A percentile compares a stretch with the other conserved stretches of the same genome.
Evolutionary conservation across 2,888 invertebrate species (phyloP).

Genomic region (Tetropium fuscum): DNA sequence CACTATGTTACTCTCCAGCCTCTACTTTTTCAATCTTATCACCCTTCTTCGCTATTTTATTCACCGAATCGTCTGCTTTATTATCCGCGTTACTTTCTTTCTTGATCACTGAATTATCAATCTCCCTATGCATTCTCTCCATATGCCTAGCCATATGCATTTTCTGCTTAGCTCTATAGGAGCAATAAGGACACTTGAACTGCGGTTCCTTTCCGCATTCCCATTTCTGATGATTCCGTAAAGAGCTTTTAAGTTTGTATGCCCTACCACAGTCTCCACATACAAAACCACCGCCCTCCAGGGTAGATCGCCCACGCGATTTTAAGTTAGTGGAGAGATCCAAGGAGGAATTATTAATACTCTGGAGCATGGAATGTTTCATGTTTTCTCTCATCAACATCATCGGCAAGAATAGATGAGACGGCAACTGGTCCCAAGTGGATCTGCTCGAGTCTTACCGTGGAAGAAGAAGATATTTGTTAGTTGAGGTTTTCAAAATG

Average conservation of each 20-base stretch:
- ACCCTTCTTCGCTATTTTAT: background rate
- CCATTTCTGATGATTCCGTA: conserved; percentile 48
- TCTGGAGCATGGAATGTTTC: conserved; percentile 61
- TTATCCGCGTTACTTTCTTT: conserved; percentile 51
- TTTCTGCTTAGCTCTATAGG: conserved; percentile 48
- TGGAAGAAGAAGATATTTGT: conserved; percentile 53
- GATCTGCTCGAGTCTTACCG: conserved; percentile 77
- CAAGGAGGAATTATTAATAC: conserved; percentile 43
- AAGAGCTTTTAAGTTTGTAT: conserved; percentile 68
- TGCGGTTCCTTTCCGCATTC: conserved; percentile 48
- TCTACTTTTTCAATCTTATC: background rate
- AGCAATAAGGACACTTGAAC: conserved; percentile 46
- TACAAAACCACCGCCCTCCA: conserved; percentile 70
- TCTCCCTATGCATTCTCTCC: conserved; percentile 62
- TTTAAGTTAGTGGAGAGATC: conserved; percentile 37
- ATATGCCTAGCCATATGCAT: conserved; percentile 45
- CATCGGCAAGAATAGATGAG: conserved; percentile 78
- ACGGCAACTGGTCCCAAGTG: conserved; percentile 81
- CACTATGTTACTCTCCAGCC: no score
- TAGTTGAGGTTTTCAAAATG: no score
- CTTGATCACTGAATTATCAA: conserved; percentile 59
- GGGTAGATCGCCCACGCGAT: conserved; percentile 30
- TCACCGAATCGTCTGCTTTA: background rate
- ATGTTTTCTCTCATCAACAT: conserved; percentile 71
- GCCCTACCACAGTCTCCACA: conserved; percentile 86